Percentiles rank a stretch among this genome's conserved stretches.
These are phyloP conservation scores for Penaeus japonicus DNA, from an alignment of 1,140 invertebrate genomes.

Conservation along the genomic window DNA sequence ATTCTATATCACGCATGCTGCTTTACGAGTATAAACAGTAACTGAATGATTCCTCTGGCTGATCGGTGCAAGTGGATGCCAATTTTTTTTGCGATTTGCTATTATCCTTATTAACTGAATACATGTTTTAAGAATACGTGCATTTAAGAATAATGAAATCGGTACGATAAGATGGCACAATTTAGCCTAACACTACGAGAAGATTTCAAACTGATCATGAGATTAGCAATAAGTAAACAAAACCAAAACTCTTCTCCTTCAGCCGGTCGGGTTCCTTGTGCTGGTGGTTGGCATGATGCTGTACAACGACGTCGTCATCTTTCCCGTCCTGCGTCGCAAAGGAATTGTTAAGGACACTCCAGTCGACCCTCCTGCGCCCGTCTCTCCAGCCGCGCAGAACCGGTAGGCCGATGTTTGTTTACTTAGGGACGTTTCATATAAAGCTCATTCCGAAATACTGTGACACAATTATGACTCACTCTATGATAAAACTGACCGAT, in stretches of 20 bases:
- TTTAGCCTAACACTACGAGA: no score
- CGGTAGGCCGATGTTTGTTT: background rate
- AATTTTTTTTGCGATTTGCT: no score
- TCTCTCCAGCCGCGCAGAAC: background rate
- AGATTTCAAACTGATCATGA: background rate
- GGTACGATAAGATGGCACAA: no score
- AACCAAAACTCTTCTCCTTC: conserved; percentile 58
- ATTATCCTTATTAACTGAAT: background rate
- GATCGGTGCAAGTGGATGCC: no score
- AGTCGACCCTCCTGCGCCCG: background rate
- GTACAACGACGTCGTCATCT: conserved; percentile 77
- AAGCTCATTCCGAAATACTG: no score
- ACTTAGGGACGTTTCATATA: background rate
- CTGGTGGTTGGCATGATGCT: conserved; percentile 78
- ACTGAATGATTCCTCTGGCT: background rate
- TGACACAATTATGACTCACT: no score
- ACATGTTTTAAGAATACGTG: background rate
- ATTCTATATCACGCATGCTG: background rate
- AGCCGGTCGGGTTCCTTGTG: conserved; percentile 77
- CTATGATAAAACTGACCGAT: no score
- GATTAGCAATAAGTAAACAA: background rate
- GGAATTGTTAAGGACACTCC: conserved; percentile 24
- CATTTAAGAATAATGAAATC: no score
- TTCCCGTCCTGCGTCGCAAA: conserved; percentile 58
- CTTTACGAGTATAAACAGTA: no score